Evolutionary conservation across 2,888 invertebrate species (phyloP).

Genomic region (Cepaea hortensis): DNA sequence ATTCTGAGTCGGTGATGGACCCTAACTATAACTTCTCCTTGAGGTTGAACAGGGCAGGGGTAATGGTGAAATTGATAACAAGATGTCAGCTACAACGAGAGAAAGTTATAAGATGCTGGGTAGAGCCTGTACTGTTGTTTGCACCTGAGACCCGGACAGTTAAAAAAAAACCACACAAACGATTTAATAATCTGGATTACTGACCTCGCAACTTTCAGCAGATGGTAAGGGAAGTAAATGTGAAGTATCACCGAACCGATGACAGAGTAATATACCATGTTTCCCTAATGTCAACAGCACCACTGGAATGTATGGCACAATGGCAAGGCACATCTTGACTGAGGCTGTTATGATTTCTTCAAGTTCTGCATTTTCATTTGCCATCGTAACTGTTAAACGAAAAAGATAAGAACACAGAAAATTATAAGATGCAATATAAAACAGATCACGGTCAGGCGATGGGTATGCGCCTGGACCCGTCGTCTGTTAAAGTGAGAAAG

Average conservation of each 20-base stretch:
- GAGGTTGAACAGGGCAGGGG: too few relatives aligned
- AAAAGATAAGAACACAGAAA: neutral
- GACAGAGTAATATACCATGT: slow-evolving; percentile 67
- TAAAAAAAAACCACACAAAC: neutral
- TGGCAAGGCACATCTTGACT: slow-evolving; percentile 52
- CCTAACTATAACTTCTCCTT: too few relatives aligned
- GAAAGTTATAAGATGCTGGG: too few relatives aligned
- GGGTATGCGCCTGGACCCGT: neutral
- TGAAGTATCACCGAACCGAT: slow-evolving; percentile 50
- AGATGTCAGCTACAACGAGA: too few relatives aligned
- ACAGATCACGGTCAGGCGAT: neutral
- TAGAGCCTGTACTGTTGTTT: too few relatives aligned
- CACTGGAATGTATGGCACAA: slow-evolving; percentile 61
- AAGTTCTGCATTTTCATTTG: slow-evolving; percentile 19
- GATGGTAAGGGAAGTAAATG: slow-evolving; percentile 48
- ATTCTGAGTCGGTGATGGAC: too few relatives aligned
- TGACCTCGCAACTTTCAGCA: neutral
- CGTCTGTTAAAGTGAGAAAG: too few relatives aligned
- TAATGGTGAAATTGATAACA: too few relatives aligned
- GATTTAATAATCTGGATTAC: neutral
- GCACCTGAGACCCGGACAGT: too few relatives aligned
- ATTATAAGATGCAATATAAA: neutral
- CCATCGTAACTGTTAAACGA: neutral
- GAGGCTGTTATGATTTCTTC: slow-evolving; percentile 59
- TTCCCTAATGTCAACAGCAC: slow-evolving; percentile 69